phyloP scores from a whole-genome alignment of 2,113 vertebrate genomes.

The Pterocles burchelli region DNA sequence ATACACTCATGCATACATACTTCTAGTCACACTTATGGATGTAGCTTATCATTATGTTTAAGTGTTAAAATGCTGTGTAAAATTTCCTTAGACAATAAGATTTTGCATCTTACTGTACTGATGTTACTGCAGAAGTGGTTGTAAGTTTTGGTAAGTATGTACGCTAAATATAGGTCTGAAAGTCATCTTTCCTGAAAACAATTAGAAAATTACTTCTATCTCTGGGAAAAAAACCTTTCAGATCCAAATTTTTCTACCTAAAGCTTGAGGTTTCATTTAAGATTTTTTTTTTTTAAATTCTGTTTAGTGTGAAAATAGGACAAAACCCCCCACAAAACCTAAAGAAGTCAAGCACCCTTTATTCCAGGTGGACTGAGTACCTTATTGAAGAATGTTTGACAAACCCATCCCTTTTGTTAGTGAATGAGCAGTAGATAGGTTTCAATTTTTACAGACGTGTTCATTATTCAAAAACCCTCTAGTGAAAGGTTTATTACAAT shows the following conservation, averaged over 20 bases:
- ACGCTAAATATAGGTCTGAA: background rate
- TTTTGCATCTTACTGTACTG: background rate
- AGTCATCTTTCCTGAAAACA: background rate
- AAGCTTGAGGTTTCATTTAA: background rate
- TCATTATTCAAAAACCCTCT: background rate
- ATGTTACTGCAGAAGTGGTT: background rate
- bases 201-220: background rate
- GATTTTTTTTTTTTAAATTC: background rate
- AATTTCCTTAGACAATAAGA: background rate
- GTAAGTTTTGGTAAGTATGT: background rate
- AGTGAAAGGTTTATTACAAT: background rate
- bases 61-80: background rate
- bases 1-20: background rate
- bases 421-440: background rate
- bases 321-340: fast-evolving
- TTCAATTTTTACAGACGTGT: background rate
- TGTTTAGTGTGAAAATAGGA: background rate
- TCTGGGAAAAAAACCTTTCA: background rate
- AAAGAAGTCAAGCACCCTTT: background rate
- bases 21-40: background rate
- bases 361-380: background rate
- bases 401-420: background rate
- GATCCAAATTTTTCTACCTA: background rate
- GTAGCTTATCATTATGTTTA: background rate
- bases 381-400: background rate